Base-by-base conservation (phyloP, 2,888 invertebrate species). In the Leptopilina syphax region DNA sequence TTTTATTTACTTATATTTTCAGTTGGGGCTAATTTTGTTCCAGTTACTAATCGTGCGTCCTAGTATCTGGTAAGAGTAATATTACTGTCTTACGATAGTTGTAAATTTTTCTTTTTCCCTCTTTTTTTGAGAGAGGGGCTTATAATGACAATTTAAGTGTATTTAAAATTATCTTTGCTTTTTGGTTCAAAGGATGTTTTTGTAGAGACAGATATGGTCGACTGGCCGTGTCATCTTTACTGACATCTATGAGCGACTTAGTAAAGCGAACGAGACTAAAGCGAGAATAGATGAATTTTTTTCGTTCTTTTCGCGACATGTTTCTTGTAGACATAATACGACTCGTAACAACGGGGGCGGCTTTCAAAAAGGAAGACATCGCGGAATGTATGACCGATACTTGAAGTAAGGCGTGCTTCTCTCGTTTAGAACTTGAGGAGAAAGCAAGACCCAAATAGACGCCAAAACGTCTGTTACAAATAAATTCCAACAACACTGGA, bases 321-420 rank as follows among this genome's bases (percentile, higher is more conserved):
- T 73, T 73, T 27, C 34, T 27, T 34, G 87, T 88, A 88, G 89
- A 89, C 88, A 89, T 89, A 90, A 90, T 89, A 88, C 83, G 85
- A 83, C 83, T 81, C 79, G 70, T 83, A 86, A 86, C 86, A 86
- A 86, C 87, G 87, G 86, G 85, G 85, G 86, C 84, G 86, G 87
- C 82, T 78, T 80, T 66, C 81, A 83, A 87, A 87, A 86, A 86
- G 87, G 83, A 86, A 82, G 84, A 85, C 80, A 63, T 66, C 78
- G 78, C 79, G 85, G 85, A 83, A 86, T 85, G 86, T 83, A 86
- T 85, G 88, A 85, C 88, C 88, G 88, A 90, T 89, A 88, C 86
- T 84, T 83, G 85, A 85, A 85, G 82, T 83, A 80, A 81, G 84
- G 83, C 12, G 50, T 24, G 63, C 24, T 79, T 82, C 83, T 80